Evolutionary conservation across 1,140 invertebrate species (phyloP).

Genomic region (Saccostrea echinata): DNA sequence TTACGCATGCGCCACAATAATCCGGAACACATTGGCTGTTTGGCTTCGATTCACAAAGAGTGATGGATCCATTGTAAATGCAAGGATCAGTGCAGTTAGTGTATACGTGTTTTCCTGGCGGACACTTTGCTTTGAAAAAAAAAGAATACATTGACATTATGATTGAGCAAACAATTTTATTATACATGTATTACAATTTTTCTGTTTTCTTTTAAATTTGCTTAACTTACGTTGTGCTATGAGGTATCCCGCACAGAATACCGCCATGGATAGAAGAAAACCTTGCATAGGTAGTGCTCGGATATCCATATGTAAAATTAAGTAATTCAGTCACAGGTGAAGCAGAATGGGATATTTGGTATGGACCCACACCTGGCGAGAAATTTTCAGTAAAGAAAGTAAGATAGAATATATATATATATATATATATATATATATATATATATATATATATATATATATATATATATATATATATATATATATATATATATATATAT

Average conservation of each 20-base stretch:
- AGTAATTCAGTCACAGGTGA: not conserved
- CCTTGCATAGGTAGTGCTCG: too few relatives aligned
- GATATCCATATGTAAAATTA: too few relatives aligned
- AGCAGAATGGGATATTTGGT: not conserved
- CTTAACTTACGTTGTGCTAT: too few relatives aligned
- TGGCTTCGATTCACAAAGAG: constrained; percentile 25
- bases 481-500: too few relatives aligned
- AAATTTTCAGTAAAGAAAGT: not conserved
- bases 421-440: not conserved
- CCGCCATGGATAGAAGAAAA: too few relatives aligned
- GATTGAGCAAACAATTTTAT: too few relatives aligned
- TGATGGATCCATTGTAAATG: not conserved
- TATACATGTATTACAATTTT: too few relatives aligned
- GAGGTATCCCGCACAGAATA: too few relatives aligned
- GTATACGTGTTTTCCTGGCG: constrained; percentile 31
- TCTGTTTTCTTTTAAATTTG: too few relatives aligned
- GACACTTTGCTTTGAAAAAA: constrained; percentile 12
- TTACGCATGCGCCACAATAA: constrained; percentile 42
- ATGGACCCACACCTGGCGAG: too few relatives aligned
- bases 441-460: not conserved
- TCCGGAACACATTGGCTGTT: constrained; percentile 31
- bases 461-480: too few relatives aligned
- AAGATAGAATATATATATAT: not conserved
- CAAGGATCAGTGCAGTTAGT: constrained; percentile 44
- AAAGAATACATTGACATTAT: not conserved